Conservation (phyloP, 2,113 vertebrate species). For the Saimiri boliviensis region DNA sequence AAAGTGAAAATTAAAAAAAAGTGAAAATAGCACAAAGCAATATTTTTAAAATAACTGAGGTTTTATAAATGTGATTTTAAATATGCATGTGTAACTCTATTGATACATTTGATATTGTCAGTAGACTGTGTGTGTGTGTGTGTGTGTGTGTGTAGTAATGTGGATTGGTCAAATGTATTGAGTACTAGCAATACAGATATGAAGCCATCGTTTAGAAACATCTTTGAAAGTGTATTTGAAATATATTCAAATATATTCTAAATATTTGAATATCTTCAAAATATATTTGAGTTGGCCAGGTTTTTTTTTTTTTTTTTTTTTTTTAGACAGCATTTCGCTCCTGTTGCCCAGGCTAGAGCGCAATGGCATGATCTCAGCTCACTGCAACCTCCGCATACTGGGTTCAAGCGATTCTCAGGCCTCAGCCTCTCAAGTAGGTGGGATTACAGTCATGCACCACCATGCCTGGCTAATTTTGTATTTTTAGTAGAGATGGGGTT, state of each 20-base stretch:
- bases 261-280: no score
- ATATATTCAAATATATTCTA: no score
- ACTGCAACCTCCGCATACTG: no score
- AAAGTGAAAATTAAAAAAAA: neutral
- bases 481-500: no score
- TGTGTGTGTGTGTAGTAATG: no score
- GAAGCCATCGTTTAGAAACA: neutral
- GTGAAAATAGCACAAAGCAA: neutral
- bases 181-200: neutral
- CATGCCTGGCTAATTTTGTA: no score
- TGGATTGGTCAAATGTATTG: neutral
- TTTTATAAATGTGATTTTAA: conserved; percentile 10
- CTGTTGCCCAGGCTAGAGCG: no score
- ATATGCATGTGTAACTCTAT: neutral
- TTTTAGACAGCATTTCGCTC: neutral
- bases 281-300: neutral
- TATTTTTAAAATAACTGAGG: conserved; percentile 7
- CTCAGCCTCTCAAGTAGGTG: no score
- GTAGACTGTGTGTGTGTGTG: neutral
- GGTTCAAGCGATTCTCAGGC: no score
- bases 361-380: no score
- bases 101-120: neutral
- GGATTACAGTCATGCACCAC: no score
- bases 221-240: neutral
- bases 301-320: neutral